Evolutionary conservation across 2,113 vertebrate genomes (phyloP).

Genomic region (Tragelaphus scriptus): DNA sequence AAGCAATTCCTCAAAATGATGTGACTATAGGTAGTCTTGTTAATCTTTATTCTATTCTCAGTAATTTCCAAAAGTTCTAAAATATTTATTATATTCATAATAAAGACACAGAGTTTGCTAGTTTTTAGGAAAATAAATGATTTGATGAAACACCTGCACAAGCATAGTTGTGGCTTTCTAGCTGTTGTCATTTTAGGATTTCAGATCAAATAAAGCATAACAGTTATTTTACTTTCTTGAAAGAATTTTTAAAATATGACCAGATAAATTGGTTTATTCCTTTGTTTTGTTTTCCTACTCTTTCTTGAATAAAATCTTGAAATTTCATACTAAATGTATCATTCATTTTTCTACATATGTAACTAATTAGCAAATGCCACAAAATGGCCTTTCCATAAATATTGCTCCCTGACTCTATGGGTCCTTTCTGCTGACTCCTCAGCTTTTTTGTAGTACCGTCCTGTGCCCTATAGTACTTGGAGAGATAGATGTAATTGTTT

Average conservation of each 20-base stretch:
- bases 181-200: constrained; percentile 32
- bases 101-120: neutral
- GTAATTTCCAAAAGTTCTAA: constrained; percentile 33
- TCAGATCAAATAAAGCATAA: constrained; percentile 45
- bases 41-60: neutral
- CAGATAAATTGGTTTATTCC: neutral
- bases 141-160: constrained; percentile 22
- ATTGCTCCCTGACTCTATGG: neutral
- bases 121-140: constrained; percentile 48
- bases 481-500: neutral
- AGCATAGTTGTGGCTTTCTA: constrained; percentile 37
- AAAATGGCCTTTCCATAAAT: neutral
- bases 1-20: neutral
- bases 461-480: neutral
- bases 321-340: neutral
- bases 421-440: neutral
- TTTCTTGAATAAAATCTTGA: neutral
- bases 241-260: constrained; percentile 1
- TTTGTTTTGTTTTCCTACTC: constrained; percentile 18
- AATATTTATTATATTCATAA: constrained; percentile 8
- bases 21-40: neutral
- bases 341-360: neutral
- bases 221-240: constrained; percentile 36
- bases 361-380: neutral
- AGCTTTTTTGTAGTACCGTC: neutral